These are phyloP conservation scores for Chloebia gouldiae DNA, from an alignment of 2,113 vertebrate species.

Conservation along the genomic window DNA sequence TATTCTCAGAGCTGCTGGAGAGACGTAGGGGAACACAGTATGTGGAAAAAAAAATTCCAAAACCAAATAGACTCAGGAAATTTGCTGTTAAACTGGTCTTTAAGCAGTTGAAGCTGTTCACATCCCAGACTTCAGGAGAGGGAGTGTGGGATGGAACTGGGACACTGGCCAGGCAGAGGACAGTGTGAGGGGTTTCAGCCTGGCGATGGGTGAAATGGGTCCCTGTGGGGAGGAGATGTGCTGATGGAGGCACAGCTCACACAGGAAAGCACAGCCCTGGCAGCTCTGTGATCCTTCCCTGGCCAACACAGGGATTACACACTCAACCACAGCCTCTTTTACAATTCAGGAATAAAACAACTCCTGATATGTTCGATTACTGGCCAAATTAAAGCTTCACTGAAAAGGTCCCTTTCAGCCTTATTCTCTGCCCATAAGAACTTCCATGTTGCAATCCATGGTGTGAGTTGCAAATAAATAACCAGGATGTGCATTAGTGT, in stretches of 20 bases:
- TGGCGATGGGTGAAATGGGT: not conserved
- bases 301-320: not conserved
- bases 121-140: not conserved
- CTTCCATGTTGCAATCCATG: not conserved
- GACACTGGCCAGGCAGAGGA: not conserved
- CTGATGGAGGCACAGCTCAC: not conserved
- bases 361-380: fast-evolving
- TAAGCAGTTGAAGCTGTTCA: not conserved
- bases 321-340: not conserved
- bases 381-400: not conserved
- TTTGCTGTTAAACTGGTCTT: not conserved
- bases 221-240: not conserved
- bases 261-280: not conserved
- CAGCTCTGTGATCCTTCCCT: not conserved
- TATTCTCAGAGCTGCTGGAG: not conserved
- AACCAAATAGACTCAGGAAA: not conserved
- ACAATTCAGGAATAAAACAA: not conserved
- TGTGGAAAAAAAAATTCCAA: not conserved
- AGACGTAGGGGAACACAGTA: not conserved
- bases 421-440: not conserved
- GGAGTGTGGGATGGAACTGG: not conserved
- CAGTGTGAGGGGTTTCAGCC: not conserved
- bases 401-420: not conserved
- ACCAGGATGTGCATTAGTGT: not conserved
- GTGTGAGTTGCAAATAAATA: not conserved